These are phyloP conservation scores for Mercenaria mercenaria DNA, from an alignment of 1,140 invertebrate species.

Conservation along the genomic window DNA sequence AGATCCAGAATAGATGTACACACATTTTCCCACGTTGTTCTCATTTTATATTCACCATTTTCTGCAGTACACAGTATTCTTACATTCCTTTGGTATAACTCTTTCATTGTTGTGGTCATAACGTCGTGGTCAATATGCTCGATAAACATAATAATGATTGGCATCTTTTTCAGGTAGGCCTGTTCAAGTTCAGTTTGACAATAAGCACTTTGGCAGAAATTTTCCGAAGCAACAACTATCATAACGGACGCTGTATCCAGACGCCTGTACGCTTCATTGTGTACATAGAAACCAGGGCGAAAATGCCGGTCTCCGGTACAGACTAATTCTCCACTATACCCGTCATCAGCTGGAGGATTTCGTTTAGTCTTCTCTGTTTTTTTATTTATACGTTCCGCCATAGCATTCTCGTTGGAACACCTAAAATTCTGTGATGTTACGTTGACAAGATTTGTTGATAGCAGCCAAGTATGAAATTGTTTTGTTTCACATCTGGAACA, in stretches of 20 bases:
- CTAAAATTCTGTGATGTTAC: neutral
- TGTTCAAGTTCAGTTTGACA: neutral
- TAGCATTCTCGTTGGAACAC: neutral
- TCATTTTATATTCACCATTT: too few species aligned
- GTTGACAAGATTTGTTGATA: neutral
- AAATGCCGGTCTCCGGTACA: slow-evolving; percentile 16
- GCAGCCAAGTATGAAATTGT: neutral
- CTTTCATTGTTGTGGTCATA: slow-evolving; percentile 16
- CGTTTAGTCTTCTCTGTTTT: neutral
- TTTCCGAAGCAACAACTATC: too few species aligned
- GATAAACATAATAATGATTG: slow-evolving; percentile 7
- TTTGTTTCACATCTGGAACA: neutral
- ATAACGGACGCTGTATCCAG: neutral
- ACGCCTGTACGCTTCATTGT: too few species aligned
- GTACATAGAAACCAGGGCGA: slow-evolving; percentile 2
- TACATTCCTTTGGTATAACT: slow-evolving; percentile 9
- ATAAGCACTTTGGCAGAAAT: neutral
- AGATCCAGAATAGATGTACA: too few species aligned
- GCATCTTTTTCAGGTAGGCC: neutral
- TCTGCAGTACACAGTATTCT: too few species aligned
- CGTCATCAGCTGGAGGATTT: neutral
- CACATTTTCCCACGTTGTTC: too few species aligned
- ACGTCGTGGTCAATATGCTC: neutral
- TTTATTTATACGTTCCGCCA: neutral
- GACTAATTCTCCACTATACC: neutral